Conservation (phyloP, 2,888 invertebrate genomes). For the Cetonia aurata region DNA sequence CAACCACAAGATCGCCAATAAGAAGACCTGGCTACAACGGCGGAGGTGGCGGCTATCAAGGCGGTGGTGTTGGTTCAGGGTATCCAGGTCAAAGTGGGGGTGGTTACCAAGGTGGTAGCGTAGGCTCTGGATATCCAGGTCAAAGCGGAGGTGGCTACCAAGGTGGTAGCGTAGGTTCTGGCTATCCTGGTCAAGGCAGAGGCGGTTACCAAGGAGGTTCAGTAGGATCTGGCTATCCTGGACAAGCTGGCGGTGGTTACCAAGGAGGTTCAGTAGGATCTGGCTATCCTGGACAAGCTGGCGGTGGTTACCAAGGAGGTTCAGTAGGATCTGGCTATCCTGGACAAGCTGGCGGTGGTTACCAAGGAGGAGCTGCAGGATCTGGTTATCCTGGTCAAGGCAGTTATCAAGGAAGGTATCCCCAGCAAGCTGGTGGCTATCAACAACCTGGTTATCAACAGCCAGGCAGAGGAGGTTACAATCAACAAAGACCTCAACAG, state of each 20-base stretch:
- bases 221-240: slow-evolving; percentile 42
- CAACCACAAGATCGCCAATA: slow-evolving; percentile 59
- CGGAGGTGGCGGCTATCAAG: slow-evolving; percentile 59
- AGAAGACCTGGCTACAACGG: slow-evolving; percentile 51
- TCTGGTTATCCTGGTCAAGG: slow-evolving; percentile 50
- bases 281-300: slow-evolving; percentile 49
- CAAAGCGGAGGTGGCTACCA: slow-evolving; percentile 53
- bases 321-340: slow-evolving; percentile 42
- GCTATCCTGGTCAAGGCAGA: slow-evolving; percentile 49
- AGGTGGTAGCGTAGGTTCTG: slow-evolving; percentile 36
- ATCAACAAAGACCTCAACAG: slow-evolving; percentile 32
- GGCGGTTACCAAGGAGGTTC: slow-evolving; percentile 43
- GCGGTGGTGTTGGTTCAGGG: slow-evolving; percentile 62
- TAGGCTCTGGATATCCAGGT: slow-evolving; percentile 43
- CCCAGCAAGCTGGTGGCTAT: slow-evolving; percentile 46
- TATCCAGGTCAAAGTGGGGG: slow-evolving; percentile 57
- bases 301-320: slow-evolving; percentile 42
- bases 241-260: slow-evolving; percentile 53
- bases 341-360: slow-evolving; percentile 48
- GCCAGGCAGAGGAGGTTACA: slow-evolving; percentile 42
- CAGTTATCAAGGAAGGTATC: slow-evolving; percentile 45
- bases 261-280: slow-evolving; percentile 38
- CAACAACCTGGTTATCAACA: slow-evolving; percentile 21
- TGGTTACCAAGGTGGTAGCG: slow-evolving; percentile 50
- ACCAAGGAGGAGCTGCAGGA: slow-evolving; percentile 39